Conservation (phyloP, 2,113 vertebrate genomes). For the Ornithorhynchus anatinus region DNA sequence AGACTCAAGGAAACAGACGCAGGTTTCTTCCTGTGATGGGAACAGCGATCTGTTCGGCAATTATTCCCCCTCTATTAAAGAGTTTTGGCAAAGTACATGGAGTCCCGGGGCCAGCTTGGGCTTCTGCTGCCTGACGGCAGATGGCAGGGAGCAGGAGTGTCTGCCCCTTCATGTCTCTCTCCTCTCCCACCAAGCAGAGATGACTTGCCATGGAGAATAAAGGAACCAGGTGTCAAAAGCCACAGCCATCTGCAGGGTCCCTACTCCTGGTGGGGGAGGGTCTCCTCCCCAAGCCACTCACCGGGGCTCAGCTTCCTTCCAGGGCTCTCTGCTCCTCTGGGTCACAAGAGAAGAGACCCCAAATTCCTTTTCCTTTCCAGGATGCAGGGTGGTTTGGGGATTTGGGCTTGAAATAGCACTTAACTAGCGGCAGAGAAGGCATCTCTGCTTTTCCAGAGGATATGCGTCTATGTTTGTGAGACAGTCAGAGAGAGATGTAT, state of each 20-base stretch:
- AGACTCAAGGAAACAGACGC: background rate
- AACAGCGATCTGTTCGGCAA: conserved; percentile 23
- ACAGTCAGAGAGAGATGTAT: background rate
- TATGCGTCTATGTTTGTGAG: background rate
- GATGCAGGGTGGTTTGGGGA: background rate
- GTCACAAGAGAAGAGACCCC: too few relatives aligned
- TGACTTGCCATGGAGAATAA: background rate
- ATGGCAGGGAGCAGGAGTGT: conserved; percentile 36
- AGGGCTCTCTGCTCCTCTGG: rapidly evolving
- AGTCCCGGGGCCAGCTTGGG: conserved; percentile 22
- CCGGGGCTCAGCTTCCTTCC: background rate
- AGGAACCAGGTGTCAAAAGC: background rate
- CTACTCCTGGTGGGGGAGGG: background rate
- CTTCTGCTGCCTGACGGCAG: conserved; percentile 45
- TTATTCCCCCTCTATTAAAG: conserved; percentile 25
- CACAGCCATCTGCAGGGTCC: background rate
- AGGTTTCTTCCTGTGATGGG: background rate
- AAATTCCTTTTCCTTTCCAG: background rate
- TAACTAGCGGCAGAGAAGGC: too few relatives aligned
- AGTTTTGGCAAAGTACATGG: conserved; percentile 52
- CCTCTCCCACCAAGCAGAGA: conserved; percentile 5
- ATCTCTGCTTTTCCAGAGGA: background rate
- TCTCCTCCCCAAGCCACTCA: background rate
- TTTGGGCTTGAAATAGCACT: background rate
- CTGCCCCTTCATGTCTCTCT: background rate